These are phyloP conservation scores for Pegoplata infirma DNA, from an alignment of 2,888 invertebrate species.

Conservation along the genomic window DNA sequence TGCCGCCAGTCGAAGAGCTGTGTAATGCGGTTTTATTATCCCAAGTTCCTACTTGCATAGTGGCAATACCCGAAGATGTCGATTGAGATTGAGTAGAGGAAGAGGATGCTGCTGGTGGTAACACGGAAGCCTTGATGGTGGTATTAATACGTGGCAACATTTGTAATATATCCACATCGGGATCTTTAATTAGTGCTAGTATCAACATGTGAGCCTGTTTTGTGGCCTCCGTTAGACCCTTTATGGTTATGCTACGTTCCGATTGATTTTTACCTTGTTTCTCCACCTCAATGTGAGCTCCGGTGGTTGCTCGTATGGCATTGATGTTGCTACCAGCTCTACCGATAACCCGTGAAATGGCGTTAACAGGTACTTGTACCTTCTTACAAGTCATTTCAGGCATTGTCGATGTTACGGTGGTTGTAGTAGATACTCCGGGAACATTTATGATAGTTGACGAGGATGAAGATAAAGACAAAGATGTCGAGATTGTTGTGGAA, in stretches of 20 bases:
- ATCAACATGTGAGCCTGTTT: conserved; percentile 95
- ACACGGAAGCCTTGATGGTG: conserved; percentile 71
- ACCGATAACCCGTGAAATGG: conserved; percentile 98
- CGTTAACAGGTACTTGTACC: conserved; percentile 95
- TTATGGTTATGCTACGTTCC: conserved; percentile 96
- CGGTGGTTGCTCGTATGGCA: conserved; percentile 96
- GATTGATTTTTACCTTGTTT: conserved; percentile 97
- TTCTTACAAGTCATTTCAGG: conserved; percentile 86
- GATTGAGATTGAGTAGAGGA: conserved; percentile 43
- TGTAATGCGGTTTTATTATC: conserved; percentile 74
- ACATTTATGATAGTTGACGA: conserved; percentile 72
- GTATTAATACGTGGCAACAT: conserved; percentile 84
- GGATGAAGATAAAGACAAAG: conserved; percentile 66
- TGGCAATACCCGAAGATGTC: conserved; percentile 45
- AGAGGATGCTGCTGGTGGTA: conserved; percentile 43
- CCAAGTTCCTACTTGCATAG: conserved; percentile 75
- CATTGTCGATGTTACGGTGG: conserved; percentile 67
- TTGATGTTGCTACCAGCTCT: conserved; percentile 98
- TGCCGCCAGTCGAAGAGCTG: conserved; percentile 62
- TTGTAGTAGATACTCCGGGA: conserved; percentile 64
- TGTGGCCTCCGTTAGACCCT: conserved; percentile 94
- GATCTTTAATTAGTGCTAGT: conserved; percentile 94
- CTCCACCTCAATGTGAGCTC: conserved; percentile 98
- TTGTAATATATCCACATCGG: conserved; percentile 92
- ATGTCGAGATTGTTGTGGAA: not conserved